Base-by-base conservation (phyloP, 2,113 vertebrate species). In the Actinemys pallida region DNA sequence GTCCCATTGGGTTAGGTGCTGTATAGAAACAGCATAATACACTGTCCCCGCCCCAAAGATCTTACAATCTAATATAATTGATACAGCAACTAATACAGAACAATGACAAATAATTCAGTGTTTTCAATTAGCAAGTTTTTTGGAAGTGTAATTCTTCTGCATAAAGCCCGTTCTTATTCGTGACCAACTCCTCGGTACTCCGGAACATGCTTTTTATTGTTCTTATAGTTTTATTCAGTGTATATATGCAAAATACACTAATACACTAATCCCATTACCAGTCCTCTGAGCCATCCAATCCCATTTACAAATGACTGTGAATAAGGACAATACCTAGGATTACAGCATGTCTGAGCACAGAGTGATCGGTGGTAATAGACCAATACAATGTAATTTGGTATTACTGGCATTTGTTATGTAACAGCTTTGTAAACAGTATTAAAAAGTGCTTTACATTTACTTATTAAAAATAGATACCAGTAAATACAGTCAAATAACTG, bases 181-280 rank as follows among this genome's bases (percentile, higher is more conserved):
- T 4, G 6, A 72, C 49, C 14, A 29, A 65, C 14, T 35, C 29
- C 31, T 65, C 62, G 19, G 10, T 42, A 53, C 11, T 14, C 14
- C 22, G 12, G 35, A 25, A 53, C 4, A 9, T 52, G 14, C 35
- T 50, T 17, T 4, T 35, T 5, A 57, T 31, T 1, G 5, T n/a
- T 7, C 47, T 8, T 35, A 29, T 0, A 35, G 10, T 4, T 42
- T 81, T 2, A 2, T 22, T 45, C 54, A 20, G 39, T 0, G 45
- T 0, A 0, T 3, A 4, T 65, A 1, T 0, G 10, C 8, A 42
- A 7, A 0, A 4, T 6, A 0, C 1, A 1, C 24, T 12, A 0
- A 4, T 6, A 0, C 1, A 1, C 19, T 12, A 3, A 47, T 8
- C 16, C 56, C 39, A 35, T 47, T 31, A 4, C 19, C 20, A 75